Evolutionary conservation across 2,797 vertebrate species (phyloP).

Genomic region (Gymnothorax javanicus): DNA sequence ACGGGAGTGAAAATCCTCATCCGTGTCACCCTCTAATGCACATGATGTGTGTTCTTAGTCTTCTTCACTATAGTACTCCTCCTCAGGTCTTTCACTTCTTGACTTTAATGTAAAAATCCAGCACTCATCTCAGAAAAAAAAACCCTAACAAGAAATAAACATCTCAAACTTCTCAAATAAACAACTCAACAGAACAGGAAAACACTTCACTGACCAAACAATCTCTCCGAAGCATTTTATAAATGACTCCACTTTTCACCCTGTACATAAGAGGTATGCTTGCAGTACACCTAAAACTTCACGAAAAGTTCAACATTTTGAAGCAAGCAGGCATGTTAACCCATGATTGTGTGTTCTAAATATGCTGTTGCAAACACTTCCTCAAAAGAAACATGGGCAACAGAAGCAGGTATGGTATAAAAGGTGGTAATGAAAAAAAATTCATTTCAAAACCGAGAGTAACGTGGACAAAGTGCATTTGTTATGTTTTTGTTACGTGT

Average conservation of each 20-base stretch:
- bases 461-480: no score
- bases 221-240: background rate
- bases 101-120: constrained; percentile 39
- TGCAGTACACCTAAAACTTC: background rate
- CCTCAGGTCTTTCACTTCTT: constrained; percentile 1
- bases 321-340: constrained; percentile 4
- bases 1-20: no score
- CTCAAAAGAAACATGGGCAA: background rate
- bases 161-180: background rate
- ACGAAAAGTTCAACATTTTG: no score
- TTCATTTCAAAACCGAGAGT: background rate
- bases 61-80: constrained; percentile 27
- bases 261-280: background rate
- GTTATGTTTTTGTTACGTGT: no score
- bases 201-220: background rate
- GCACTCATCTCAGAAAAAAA: constrained; percentile 2
- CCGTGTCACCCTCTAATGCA: no score
- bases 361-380: background rate
- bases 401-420: background rate
- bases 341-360: background rate
- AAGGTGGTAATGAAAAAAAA: background rate
- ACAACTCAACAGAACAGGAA: background rate
- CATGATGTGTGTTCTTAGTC: background rate
- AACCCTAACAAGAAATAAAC: constrained; percentile 4
- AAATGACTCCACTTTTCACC: background rate